Evolutionary conservation across 2,888 invertebrate genomes (phyloP), one percentile per base, ranked within the genome.

Genomic region (Andrena bucephala): DNA sequence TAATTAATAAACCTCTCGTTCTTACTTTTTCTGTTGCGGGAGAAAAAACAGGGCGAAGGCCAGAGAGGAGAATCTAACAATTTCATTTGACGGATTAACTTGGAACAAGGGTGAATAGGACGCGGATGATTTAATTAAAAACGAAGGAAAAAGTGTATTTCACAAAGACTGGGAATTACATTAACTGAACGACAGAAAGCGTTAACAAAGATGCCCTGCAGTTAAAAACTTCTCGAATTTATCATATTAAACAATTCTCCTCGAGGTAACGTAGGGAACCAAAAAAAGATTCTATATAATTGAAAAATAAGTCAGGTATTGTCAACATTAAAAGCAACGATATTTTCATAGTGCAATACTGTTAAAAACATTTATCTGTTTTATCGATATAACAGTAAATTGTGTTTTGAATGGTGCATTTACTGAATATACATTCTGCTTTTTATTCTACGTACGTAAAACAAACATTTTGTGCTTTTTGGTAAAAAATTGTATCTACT

Each of bases 1-100:
- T 75, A 68, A 54, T 68, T 75, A 75, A 67, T 60, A 60, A 50
- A 62, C 60, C 31, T 24, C 60, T 24, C 60, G 33, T 52, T 52
- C 16, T 33, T 52, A 6, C 13, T 10, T 20, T 24, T 59, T n/a
- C 29, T 36, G 57, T 65, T 54, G 27, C 42, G 27, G 16, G 42
- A 16, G 42, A 42, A 42, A 42, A 13, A 42, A 13, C 42, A 42
- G 13, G 16, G 42, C 16, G 42, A 42, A 66, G 66, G 31, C 67
- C 29, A 48, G 6, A 48, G 57, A 10, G n/a, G n/a, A 36, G 27
- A 24, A 36, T 50, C 48, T 27, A 60, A 60, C 29, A 66, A 59
- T 31, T 65, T 66, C n/a, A 48, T 66, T 42, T 20, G 2, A 48
- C 13, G 33, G 27, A 48, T 76, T 65, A 79, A 62, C 70, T 8